Evolutionary conservation across 2,888 invertebrate genomes (phyloP), one percentile per base, ranked within the genome.

Genomic region (Panopea generosa): DNA sequence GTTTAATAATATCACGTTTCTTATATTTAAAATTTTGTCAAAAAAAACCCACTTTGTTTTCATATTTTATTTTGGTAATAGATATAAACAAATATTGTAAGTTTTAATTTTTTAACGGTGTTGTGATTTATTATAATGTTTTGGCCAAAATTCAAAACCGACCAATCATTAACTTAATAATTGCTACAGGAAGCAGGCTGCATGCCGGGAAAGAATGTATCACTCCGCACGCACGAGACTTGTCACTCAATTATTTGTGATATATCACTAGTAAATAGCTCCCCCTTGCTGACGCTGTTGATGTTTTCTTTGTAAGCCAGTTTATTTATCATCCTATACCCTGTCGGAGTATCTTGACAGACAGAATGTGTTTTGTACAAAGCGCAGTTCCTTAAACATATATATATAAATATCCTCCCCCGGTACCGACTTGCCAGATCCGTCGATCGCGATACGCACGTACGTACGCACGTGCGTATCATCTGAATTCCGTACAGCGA

Each of bases 201-300:
- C 73, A 72, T 69, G 77, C 68, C 73, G 77, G 77, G 77, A 69
- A 69, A 69, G 73, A 69, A 77, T 77, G 77, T 77, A 77, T 77
- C 77, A 73, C 77, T 77, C 77, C 73, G 69, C 77, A 69, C 77
- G 63, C 77, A 68, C 72, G 77, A 77, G 65, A 72, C 77, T 77
- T 77, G 77, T 77, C 77, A 77, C 65, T 77, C 77, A 77, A 73
- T 77, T 72, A 77, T 77, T 56, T 77, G 77, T 77, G 77, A 77
- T 73, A 77, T 77, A 77, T 77, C 73, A 65, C 77, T 59, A 56
- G 50, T 77, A 77, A 77, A 77, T 73, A 77, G 77, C 69, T 73
- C 77, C 77, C 68, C 77, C 77, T 68, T 65, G 60, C 77, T 66
- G 77, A 69, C 72, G 77, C 77, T 77, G 69, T 73, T 72, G 72